These are phyloP conservation scores for Misgurnus mizolepis DNA, from an alignment of 2,113 vertebrate genomes.

Conservation along the genomic window DNA sequence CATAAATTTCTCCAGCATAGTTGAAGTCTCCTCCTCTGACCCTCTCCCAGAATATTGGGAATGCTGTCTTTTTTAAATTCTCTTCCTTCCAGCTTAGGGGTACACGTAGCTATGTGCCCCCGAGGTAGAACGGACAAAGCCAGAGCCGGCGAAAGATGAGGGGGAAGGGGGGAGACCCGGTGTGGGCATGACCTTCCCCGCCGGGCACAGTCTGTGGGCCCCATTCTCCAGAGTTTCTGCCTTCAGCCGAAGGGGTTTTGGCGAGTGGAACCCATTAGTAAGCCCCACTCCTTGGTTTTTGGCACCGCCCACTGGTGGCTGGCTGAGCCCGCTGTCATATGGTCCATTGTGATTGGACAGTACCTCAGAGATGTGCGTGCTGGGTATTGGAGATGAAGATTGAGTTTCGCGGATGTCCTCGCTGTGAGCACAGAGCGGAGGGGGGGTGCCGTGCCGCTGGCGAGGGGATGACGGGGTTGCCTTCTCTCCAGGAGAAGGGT, in stretches of 20 bases:
- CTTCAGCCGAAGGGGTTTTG: constrained; percentile 53
- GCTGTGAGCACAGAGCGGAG: constrained; percentile 22
- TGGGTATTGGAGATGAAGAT: constrained; percentile 44
- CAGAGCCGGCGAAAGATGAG: constrained; percentile 70
- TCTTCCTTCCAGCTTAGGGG: constrained; percentile 66
- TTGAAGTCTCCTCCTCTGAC: constrained; percentile 7
- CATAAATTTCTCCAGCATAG: constrained; percentile 47
- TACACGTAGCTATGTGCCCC: constrained; percentile 75
- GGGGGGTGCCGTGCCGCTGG: constrained; percentile 49
- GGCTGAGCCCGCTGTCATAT: constrained; percentile 44
- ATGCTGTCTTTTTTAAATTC: constrained; percentile 16
- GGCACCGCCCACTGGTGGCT: constrained; percentile 49
- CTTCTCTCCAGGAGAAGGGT: constrained; percentile 44
- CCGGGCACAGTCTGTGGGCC: constrained; percentile 68
- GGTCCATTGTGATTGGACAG: constrained; percentile 64
- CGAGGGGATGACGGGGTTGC: constrained; percentile 28
- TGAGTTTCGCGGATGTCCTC: constrained; percentile 48
- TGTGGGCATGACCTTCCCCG: constrained; percentile 66
- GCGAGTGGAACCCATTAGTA: constrained; percentile 82
- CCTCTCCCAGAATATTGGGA: constrained; percentile 20
- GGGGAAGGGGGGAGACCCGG: constrained; percentile 52
- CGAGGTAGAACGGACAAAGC: constrained; percentile 79
- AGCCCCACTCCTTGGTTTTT: constrained; percentile 60
- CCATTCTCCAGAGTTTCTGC: constrained; percentile 67
- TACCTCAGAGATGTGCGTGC: constrained; percentile 55